A percentile compares a stretch with the other conserved stretches of the same genome.
phyloP scores from a whole-genome alignment of 2,113 vertebrate genomes.

The Chaetops frenatus region DNA sequence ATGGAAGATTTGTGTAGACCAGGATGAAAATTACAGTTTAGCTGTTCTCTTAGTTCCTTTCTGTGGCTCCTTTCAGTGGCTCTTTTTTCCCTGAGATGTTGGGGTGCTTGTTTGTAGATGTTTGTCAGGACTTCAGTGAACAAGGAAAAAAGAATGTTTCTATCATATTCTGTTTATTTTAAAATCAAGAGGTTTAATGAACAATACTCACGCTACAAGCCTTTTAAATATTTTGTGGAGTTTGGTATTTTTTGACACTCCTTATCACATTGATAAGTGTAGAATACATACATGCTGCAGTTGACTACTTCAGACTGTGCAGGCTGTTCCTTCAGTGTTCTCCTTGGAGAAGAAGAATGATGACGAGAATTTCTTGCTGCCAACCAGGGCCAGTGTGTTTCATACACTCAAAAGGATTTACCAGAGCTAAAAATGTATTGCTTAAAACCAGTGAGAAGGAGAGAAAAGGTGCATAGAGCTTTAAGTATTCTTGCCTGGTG shows the following conservation, averaged over 20 bases:
- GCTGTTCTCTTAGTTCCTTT: background rate
- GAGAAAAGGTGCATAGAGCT: background rate
- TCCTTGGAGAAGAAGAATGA: background rate
- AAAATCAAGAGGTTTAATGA: background rate
- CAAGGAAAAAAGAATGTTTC: background rate
- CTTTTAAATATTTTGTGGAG: background rate
- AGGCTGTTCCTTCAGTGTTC: background rate
- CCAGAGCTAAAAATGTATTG: background rate
- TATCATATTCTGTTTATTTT: background rate
- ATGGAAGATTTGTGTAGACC: background rate
- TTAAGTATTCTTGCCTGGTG: background rate
- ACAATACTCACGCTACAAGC: background rate
- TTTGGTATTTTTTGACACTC: background rate
- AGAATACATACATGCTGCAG: too few species aligned
- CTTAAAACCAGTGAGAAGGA: background rate
- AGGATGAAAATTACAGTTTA: background rate
- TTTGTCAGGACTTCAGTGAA: background rate
- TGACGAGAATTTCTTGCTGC: background rate
- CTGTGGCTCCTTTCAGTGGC: background rate
- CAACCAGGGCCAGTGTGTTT: background rate
- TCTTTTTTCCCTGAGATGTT: background rate
- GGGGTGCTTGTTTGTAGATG: background rate
- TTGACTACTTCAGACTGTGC: background rate
- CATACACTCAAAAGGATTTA: background rate
- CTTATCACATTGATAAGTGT: background rate